Evolutionary conservation across 2,797 vertebrate species (phyloP).

Genomic region (Poecilia gillii): DNA sequence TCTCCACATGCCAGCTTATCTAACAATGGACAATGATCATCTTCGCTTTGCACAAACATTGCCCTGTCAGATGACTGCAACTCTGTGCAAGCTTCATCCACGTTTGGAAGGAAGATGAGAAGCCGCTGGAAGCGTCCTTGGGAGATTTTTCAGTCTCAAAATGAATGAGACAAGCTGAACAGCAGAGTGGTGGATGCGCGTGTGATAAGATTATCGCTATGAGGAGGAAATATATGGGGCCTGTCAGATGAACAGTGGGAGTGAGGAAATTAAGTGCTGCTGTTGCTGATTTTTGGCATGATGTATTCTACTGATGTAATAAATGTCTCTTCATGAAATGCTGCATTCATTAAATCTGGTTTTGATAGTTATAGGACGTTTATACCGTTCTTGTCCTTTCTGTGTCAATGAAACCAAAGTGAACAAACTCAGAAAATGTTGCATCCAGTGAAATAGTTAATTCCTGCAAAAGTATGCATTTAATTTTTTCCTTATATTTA

Average conservation of each 20-base stretch:
- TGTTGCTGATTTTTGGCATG: constrained; percentile 70
- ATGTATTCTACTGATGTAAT: constrained; percentile 90
- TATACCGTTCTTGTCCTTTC: constrained; percentile 1
- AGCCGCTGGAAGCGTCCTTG: constrained; percentile 35
- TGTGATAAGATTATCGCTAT: constrained; percentile 48
- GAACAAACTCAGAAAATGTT: neutral
- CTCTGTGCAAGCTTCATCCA: constrained; percentile 41
- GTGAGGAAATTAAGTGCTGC: constrained; percentile 68
- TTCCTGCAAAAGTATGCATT: neutral
- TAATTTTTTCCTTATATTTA: neutral
- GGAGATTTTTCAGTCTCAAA: constrained; percentile 19
- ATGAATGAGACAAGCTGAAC: constrained; percentile 38
- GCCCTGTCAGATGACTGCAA: constrained; percentile 37
- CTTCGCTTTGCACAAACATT: constrained; percentile 63
- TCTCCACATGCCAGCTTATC: constrained; percentile 16
- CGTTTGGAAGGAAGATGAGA: constrained; percentile 42
- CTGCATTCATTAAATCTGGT: constrained; percentile 57
- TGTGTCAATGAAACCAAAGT: neutral
- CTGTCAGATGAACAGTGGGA: constrained; percentile 39
- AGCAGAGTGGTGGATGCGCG: constrained; percentile 27
- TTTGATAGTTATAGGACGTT: constrained; percentile 22
- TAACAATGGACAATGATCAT: constrained; percentile 41
- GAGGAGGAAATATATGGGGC: constrained; percentile 32
- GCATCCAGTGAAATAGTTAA: neutral
- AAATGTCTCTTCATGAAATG: constrained; percentile 85